Evolutionary conservation across 2,888 invertebrate genomes (phyloP), one percentile per base, ranked within the genome.

Genomic region (Drosophila melanosoma): DNA sequence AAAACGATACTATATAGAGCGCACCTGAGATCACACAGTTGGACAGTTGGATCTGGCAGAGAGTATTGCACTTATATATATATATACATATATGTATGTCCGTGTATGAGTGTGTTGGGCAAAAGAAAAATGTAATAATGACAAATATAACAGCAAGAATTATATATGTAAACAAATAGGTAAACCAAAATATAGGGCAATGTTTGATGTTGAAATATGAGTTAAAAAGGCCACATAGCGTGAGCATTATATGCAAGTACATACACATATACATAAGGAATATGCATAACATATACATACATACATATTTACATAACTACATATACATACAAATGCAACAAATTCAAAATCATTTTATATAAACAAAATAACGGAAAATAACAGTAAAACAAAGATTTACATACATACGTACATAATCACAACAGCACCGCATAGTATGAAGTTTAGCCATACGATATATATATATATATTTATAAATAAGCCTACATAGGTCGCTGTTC

Each of bases 351-450:
- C 82, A 80, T 87, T 86, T 84, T 87, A 89, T 76, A 89, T 76
- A n/a, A n/a, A 71, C 49, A 64, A 74, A 56, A 52, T 57, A 72
- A 45, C 45, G 15, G 23, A 45, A 51, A 60, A 76, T 56, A 73
- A 69, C 72, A 74, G 65, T 58, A 64, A 79, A 74, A 52, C 72
- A 82, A 74, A 85, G 89, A 90, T 87, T 83, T 90, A 38, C 54
- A 56, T 26, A 38, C 26, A 90, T 90, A 12, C 54, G 90, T 90
- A 92, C 92, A 92, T 91, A 91, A 88, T 91, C 91, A 91, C 86
- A 84, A 74, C 77, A 90, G 92, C 91, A 91, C 92, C 91, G 83
- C 87, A 92, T 91, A 91, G 90, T 91, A 91, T 91, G 91, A 91
- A 91, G 74, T 69, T 74, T 74, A 85, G 68, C 42, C 76, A 83